Base-by-base conservation (phyloP, 2,888 invertebrate genomes). In the Sycophila texana region DNA sequence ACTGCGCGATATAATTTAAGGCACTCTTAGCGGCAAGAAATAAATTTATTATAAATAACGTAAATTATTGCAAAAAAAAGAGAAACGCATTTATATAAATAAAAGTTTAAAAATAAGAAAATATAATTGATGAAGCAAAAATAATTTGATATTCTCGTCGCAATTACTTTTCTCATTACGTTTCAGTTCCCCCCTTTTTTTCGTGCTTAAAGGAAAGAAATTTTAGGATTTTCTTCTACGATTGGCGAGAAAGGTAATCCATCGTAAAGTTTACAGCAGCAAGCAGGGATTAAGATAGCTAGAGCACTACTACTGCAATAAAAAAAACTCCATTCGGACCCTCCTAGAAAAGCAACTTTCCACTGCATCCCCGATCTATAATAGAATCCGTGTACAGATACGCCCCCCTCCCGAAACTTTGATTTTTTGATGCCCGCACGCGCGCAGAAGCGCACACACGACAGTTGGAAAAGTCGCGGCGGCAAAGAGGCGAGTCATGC, bases 241-340 rank as follows among this genome's bases (percentile, higher is more conserved):
- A 30, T 20, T 58, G 70, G 0, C 26, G 16, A 30, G 47, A 63
- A 14, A 49, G 55, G 39, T n/a, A 47, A 58, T 18, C 20, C 7
- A n/a, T 58, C 58, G 70, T 58, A 70, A 70, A 70, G 7, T 70
- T 70, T 39, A 14, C 10, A 58, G 70, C 13, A 39, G 39, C 58
- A 58, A 49, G 57, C 63, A 18, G 70, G 70, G 49, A 70, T 70
- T 70, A 70, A 70, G 70, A 70, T 70, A 58, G 26, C 26, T 51
- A 22, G 16, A 14, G 5, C n/a, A n/a, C n/a, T n/a, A 47, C 16
- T 14, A 47, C 30, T 14, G 70, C 47, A 47, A 47, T 58, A 55
- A 58, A 57, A 57, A 30, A 70, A 58, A 58, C n/a, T 39, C 39
- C 13, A 60, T 26, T 20, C 20, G 22, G 5, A 26, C 70, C 14